phyloP scores from a whole-genome alignment of 2,113 vertebrate species.

The Craseonycteris thonglongyai region DNA sequence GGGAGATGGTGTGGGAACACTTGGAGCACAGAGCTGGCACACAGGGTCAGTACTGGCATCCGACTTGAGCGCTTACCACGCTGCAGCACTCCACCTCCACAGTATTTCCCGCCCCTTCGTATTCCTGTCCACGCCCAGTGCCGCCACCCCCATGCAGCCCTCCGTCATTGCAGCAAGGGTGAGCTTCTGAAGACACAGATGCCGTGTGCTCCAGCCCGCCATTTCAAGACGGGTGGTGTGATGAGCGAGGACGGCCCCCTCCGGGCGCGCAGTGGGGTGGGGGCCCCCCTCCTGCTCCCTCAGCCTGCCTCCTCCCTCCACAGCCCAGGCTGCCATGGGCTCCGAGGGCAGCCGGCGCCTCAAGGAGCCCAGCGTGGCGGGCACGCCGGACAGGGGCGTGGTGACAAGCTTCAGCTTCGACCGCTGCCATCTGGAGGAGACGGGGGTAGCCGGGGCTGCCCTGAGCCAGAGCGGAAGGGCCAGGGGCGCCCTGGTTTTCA shows the following conservation, averaged over 20 bases:
- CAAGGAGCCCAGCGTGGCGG: slow-evolving; percentile 80
- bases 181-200: background rate
- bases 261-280: accelerated
- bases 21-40: accelerated
- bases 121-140: accelerated
- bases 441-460: slow-evolving; percentile 80
- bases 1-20: background rate
- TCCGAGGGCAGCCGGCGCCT: slow-evolving; percentile 84
- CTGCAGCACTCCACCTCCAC: background rate
- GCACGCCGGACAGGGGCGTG: slow-evolving; percentile 84
- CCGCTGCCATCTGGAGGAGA: slow-evolving; percentile 93
- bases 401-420: slow-evolving; percentile 96
- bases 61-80: background rate
- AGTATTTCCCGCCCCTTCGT: background rate
- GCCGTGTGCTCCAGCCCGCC: accelerated
- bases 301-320: background rate
- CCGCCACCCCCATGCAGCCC: background rate
- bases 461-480: slow-evolving; percentile 60
- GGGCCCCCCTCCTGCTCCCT: background rate
- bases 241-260: accelerated
- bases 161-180: background rate
- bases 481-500: slow-evolving; percentile 85
- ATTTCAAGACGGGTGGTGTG: background rate
- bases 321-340: slow-evolving; percentile 77
- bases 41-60: accelerated